Evolutionary conservation across 1,140 invertebrate species (phyloP).

Genomic region (Bombus pyrosoma): DNA sequence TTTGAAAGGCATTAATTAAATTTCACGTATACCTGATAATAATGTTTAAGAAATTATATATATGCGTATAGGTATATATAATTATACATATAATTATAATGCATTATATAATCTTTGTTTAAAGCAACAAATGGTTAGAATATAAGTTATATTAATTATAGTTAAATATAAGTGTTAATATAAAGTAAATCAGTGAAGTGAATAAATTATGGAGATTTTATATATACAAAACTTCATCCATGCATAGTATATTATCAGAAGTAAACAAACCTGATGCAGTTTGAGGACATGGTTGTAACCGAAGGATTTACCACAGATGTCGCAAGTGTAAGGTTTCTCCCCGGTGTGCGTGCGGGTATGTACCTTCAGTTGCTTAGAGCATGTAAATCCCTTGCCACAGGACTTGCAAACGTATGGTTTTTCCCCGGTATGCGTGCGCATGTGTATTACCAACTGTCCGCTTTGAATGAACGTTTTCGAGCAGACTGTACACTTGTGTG

Average conservation of each 20-base stretch:
- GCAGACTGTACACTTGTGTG: slow-evolving; percentile 96
- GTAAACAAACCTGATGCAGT: slow-evolving; percentile 85
- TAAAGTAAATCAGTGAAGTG: not conserved
- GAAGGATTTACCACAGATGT: slow-evolving; percentile 92
- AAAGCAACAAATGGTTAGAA: no score
- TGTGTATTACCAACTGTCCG: slow-evolving; percentile 92
- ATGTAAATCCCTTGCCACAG: slow-evolving; percentile 94
- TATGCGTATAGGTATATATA: not conserved
- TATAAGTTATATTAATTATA: no score
- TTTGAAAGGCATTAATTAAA: not conserved
- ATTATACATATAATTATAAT: not conserved
- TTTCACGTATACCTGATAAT: not conserved
- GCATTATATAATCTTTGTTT: not conserved
- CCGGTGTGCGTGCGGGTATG: slow-evolving; percentile 94
- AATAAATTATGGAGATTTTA: not conserved
- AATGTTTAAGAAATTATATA: not conserved
- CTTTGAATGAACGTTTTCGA: slow-evolving; percentile 95
- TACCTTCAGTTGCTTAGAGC: slow-evolving; percentile 95
- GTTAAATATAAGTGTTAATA: not conserved
- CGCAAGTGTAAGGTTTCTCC: slow-evolving; percentile 89
- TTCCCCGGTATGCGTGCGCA: slow-evolving; percentile 94
- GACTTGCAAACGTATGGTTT: slow-evolving; percentile 95
- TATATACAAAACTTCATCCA: not conserved
- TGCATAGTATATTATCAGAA: not conserved
- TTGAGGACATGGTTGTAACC: slow-evolving; percentile 95